Evolutionary conservation across 2,797 vertebrate species (phyloP).

Genomic region (Tiaroga cobitis): DNA sequence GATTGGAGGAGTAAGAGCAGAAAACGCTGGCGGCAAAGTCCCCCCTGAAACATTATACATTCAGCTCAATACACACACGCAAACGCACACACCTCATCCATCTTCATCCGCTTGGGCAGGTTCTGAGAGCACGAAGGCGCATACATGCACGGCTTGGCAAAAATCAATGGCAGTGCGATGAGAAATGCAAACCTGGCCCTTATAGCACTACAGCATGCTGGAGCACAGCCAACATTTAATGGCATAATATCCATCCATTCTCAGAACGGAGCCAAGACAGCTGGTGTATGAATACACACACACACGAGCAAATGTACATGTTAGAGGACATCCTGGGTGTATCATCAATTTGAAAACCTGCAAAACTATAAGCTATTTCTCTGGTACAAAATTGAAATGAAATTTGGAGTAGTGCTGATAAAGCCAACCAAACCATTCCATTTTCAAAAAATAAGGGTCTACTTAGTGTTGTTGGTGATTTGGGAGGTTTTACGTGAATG

Average conservation of each 20-base stretch:
- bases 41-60: constrained; percentile 52
- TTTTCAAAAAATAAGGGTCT: constrained; percentile 7
- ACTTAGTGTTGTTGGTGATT: constrained; percentile 14
- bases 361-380: constrained; percentile 17
- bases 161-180: constrained; percentile 45
- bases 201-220: constrained; percentile 42
- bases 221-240: constrained; percentile 53
- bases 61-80: constrained; percentile 38
- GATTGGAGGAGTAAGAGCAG: constrained; percentile 50
- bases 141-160: constrained; percentile 27
- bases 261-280: constrained; percentile 42
- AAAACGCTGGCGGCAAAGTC: constrained; percentile 46
- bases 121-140: constrained; percentile 28
- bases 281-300: constrained; percentile 42
- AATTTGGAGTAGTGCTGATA: neutral
- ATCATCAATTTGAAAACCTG: constrained; percentile 38
- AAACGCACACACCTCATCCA: constrained; percentile 34
- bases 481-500: constrained; percentile 73
- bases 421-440: neutral
- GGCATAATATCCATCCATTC: constrained; percentile 49
- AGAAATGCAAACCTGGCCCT: constrained; percentile 51
- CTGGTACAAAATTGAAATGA: neutral
- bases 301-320: constrained; percentile 17
- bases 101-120: constrained; percentile 34
- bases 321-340: constrained; percentile 20